Evolutionary conservation across 2,888 invertebrate genomes (phyloP), one percentile per base, ranked within the genome.

Genomic region (Drosophila neonasuta): DNA sequence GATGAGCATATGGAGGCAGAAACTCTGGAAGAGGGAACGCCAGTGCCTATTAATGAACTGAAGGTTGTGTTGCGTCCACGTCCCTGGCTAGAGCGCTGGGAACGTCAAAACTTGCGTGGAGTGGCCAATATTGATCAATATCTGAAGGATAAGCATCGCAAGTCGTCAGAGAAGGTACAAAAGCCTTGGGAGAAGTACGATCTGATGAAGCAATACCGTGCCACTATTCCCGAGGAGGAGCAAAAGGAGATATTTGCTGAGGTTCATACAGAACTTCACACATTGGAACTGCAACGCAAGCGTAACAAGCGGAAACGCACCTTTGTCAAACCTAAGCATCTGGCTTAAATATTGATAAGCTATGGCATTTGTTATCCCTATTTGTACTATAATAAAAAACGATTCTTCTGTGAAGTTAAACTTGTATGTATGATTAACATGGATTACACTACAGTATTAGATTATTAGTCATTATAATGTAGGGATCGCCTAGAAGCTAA

Each of bases 51-150:
- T 0, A 98, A 98, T 89, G 91, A 94, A 30, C 90, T 94, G 0
- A 93, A 95, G 92, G 95, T 95, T 0, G 93, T 93, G 83, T 88
- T 96, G 49, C 96, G 95, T 88, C 94, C 95, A 5, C 94, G 93
- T 52, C 99, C 99, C 0, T 99, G 99, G 99, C 89, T 94, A n/a
- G 94, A 94, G 81, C 93, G 96, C 71, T 99, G 98, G 97, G 97
- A 97, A 88, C 91, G 95, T 36, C 93, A 95, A 86, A 92, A 95
- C 77, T 91, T 97, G 63, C 93, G 94, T 89, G 97, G 97, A 8
- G 92, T 97, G 5, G 91, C 93, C 34, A 93, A 94, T 68, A 91
- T 94, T 34, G 92, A 93, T 62, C 92, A 93, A 68, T 86, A 92
- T 77, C 81, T 94, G 2, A 93, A 91, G 71, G 91, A 92, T 17